Evolutionary conservation across 53 echinoderm and acorn worm genomes (phyloP).

Genomic region (Patiria pectinifera): DNA sequence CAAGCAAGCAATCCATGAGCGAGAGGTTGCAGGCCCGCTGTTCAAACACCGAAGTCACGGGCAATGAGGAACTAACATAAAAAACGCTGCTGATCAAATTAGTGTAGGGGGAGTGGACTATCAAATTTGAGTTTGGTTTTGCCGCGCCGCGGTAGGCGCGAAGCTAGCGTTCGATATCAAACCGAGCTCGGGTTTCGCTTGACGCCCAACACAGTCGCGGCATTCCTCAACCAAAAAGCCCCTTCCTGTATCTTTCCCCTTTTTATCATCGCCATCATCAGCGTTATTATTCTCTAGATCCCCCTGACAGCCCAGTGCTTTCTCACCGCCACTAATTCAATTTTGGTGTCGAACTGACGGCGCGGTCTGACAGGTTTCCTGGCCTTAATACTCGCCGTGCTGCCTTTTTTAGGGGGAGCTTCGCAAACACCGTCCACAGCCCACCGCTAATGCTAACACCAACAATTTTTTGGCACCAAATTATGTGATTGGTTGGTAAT

Average conservation of each 20-base stretch:
- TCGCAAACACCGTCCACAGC: constrained; percentile 38
- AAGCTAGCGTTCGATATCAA: constrained; percentile 57
- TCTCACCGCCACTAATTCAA: constrained; percentile 63
- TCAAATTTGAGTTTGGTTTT: constrained; percentile 62
- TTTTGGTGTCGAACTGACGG: constrained; percentile 47
- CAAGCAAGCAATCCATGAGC: constrained; percentile 42
- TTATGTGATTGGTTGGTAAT: constrained; percentile 59
- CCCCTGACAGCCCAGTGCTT: constrained; percentile 62
- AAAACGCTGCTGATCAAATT: constrained; percentile 59
- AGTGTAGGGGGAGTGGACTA: constrained; percentile 53
- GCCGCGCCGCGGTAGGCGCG: constrained; percentile 59
- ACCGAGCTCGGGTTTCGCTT: constrained; percentile 49
- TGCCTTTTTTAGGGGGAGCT: constrained; percentile 12
- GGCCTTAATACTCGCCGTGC: constrained; percentile 20
- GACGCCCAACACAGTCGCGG: constrained; percentile 55
- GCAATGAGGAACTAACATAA: constrained; percentile 61
- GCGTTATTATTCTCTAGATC: constrained; percentile 62
- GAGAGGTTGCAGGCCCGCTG: constrained; percentile 55
- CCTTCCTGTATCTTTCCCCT: constrained; percentile 16
- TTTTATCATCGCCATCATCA: constrained; percentile 64
- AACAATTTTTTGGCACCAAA: constrained; percentile 51
- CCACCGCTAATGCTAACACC: constrained; percentile 46
- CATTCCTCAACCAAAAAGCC: constrained; percentile 57
- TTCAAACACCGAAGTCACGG: constrained; percentile 65
- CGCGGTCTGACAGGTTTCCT: constrained; percentile 47